Evolutionary conservation across 2,797 vertebrate genomes (phyloP), one percentile per base, ranked within the genome.

Genomic region (Megaceryle alcyon): DNA sequence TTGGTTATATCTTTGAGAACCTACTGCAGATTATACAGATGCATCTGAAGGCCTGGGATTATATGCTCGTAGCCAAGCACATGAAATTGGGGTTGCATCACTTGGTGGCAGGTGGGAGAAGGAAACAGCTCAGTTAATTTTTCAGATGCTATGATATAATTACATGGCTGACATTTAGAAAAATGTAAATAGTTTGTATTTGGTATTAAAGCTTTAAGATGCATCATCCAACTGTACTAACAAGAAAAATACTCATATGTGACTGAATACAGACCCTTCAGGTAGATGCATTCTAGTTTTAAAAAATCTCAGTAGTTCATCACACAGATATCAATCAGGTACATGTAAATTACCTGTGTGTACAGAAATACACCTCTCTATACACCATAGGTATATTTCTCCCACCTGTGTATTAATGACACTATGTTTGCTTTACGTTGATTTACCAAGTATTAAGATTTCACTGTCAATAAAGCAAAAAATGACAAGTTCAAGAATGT

Each of bases 91-190:
- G 60, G 39, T 35, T 73, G 22, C 37, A 39, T 86, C 75, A 53
- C 63, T 86, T 63, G n/a, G 39, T 64, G 31, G 39, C 56, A 92
- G 80, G 66, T 70, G 63, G 70, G 31, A 88, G 76, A 91, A 95
- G 51, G 28, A 75, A 92, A 86, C 10, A 92, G 60, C 29, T 83
- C 65, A 86, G 48, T 14, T 33, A 39, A 39, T 60, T 88, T 90
- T 94, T 60, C 51, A 84, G 51, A 73, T 66, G 16, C 37, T 82
- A 9, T 2, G 33, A 86, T 29, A 72, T 94, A 78, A 84, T 73
- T 28, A 64, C 6, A 31, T 31, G 22, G 22, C 37, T 82, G 69
- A 56, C 66, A 88, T 94, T 94, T 90, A 94, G 70, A 86, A 96
- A 94, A 90, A 75, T 57, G 14, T 49, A 91, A 88, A 80, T 26